Conservation (phyloP, 2,113 vertebrate species). For the Hirundichthys speculiger region DNA sequence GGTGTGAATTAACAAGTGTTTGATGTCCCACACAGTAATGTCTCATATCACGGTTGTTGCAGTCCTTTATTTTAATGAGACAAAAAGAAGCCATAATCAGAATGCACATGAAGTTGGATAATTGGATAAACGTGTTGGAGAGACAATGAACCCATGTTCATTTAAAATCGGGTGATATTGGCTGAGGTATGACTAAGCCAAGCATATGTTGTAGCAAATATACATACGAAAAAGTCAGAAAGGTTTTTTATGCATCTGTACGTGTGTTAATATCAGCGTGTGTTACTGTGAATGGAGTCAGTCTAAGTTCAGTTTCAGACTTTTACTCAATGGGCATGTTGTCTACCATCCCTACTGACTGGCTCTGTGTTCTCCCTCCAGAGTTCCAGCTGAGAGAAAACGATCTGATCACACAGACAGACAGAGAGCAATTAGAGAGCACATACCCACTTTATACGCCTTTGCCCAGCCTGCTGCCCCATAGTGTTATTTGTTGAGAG, state of each 20-base stretch:
- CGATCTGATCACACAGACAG: constrained; percentile 63
- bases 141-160: too few species aligned
- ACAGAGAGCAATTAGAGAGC: constrained; percentile 59
- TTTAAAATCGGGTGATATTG: too few species aligned
- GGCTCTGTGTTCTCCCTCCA: constrained; percentile 58
- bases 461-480: constrained; percentile 32
- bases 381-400: constrained; percentile 53
- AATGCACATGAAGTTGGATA: too few species aligned
- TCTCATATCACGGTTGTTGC: constrained; percentile 6
- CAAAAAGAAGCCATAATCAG: background rate
- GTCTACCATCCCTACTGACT: constrained; percentile 61
- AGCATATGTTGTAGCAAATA: too few species aligned
- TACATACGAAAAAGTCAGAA: too few species aligned
- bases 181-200: too few species aligned
- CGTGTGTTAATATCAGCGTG: background rate
- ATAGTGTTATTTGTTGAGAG: constrained; percentile 22
- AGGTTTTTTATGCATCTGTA: too few species aligned
- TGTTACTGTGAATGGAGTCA: background rate
- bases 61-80: background rate
- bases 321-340: constrained; percentile 58
- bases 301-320: constrained; percentile 41
- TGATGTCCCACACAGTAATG: background rate
- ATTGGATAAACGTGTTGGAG: too few species aligned
- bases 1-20: constrained; percentile 35
- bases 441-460: constrained; percentile 37